phyloP scores from a whole-genome alignment of 2,888 invertebrate genomes.

The Lamellibrachia columna region DNA sequence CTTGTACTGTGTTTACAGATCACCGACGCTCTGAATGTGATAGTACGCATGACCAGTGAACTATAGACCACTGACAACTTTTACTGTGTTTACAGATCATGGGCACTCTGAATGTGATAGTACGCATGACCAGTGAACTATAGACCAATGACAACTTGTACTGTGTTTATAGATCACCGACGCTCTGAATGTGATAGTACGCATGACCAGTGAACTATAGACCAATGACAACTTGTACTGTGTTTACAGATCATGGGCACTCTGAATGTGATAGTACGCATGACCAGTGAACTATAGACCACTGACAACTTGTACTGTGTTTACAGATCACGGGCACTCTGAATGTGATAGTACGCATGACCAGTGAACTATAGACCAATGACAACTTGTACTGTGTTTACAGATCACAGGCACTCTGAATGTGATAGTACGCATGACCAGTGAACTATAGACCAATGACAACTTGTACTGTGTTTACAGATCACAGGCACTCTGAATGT shows the following conservation, averaged over 20 bases:
- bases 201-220: constrained; percentile 95
- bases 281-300: constrained; percentile 95
- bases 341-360: constrained; percentile 95
- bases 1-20: constrained; percentile 70
- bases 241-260: constrained; percentile 85
- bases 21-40: constrained; percentile 94
- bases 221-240: constrained; percentile 73
- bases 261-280: constrained; percentile 92
- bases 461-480: constrained; percentile 65
- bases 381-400: neutral
- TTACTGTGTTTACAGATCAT: constrained; percentile 75
- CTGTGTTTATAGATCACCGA: constrained; percentile 79
- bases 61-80: constrained; percentile 77
- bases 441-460: constrained; percentile 91
- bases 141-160: constrained; percentile 78
- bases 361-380: constrained; percentile 95
- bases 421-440: constrained; percentile 94
- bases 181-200: constrained; percentile 93
- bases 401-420: constrained; percentile 94
- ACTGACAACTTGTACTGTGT: too few species aligned
- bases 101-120: constrained; percentile 94
- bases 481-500: constrained; percentile 95
- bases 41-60: constrained; percentile 94
- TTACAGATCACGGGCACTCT: constrained; percentile 88
- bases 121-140: constrained; percentile 93